These are phyloP conservation scores for Shinisaurus crocodilurus DNA, from an alignment of 2,113 vertebrate genomes.

Conservation along the genomic window DNA sequence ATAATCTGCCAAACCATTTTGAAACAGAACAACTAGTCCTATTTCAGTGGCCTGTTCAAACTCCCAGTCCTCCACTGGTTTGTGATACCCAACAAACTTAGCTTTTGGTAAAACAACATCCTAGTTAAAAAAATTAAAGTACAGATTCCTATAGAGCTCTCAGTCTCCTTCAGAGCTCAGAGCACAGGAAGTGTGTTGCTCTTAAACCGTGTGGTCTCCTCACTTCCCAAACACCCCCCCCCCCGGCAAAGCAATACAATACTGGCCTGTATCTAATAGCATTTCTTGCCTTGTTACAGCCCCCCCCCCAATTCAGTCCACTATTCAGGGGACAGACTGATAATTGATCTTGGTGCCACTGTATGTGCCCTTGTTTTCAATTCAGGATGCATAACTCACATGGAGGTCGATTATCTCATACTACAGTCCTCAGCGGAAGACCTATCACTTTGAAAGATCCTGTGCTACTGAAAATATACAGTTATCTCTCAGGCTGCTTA, in stretches of 20 bases:
- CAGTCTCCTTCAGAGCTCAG: not conserved
- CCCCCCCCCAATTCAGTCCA: not conserved
- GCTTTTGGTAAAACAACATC: not conserved
- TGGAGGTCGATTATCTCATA: constrained; percentile 65
- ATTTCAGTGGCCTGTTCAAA: constrained; percentile 49
- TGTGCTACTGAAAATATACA: constrained; percentile 29
- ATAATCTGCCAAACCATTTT: constrained; percentile 53
- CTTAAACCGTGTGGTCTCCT: not conserved
- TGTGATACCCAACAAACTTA: not conserved
- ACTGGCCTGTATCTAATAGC: not conserved
- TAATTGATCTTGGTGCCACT: constrained; percentile 62
- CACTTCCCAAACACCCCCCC: not conserved
- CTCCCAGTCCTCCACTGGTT: constrained; percentile 35
- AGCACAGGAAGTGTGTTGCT: not conserved
- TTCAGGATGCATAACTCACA: constrained; percentile 62
- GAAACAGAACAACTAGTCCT: constrained; percentile 36
- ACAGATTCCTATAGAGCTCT: not conserved
- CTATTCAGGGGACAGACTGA: constrained; percentile 33
- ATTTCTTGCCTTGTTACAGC: not conserved
- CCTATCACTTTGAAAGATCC: constrained; percentile 50
- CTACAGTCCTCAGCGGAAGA: constrained; percentile 50
- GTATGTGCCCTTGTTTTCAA: constrained; percentile 58
- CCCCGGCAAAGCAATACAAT: not conserved
- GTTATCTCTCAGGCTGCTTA: constrained; percentile 27
- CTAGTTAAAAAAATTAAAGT: not conserved